Base-by-base conservation (phyloP, 2,797 vertebrate species). In the Heteromormyrus szaboi region DNA sequence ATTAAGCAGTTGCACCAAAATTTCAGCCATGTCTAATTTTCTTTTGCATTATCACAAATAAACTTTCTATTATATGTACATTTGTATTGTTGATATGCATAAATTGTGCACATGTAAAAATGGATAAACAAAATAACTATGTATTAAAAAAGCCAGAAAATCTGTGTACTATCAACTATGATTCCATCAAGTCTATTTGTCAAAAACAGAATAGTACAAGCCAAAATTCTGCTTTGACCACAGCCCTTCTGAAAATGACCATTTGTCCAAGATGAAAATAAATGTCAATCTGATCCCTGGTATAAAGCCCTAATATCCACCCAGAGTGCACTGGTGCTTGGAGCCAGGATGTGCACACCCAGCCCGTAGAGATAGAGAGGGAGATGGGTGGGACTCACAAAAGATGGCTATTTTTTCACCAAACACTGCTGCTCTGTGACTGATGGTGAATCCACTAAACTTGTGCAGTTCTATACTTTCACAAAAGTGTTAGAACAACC, bases 311-410 rank as follows among this genome's bases (percentile, higher is more conserved):
- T 51, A 68, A 62, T 76, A 50, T 91, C 89, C 88, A 81, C 83
- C 56, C 50, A 90, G 85, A 90, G 83, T 86, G 88, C 88, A 88
- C 56, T 87, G 62, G 48, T 90, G 72, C 88, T 84, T 87, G 48
- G 84, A 88, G 89, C 68, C 88, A 91, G 72, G 19, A 22, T 85
- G 68, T 84, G 72, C 44, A 19, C 22, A 11, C 59, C 44, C 44
- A 14, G 72, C 33, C 68, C 89, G 88, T 81, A n/a, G 88, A 88
- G 88, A 85, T 25, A 19, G 44, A 41, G 81, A 19, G 25, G 54
- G 25, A 56, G 44, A 19, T 29, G 81, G 53, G 79, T 51, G 54
- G n/a, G 41, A 48, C 79, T 83, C 22, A 5, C 68, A 83, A 22
- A 46, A 83, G 19, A 83, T 2, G 1, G 41, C 29, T 79, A n/a